Evolutionary conservation across 2,888 invertebrate genomes (phyloP), one percentile per base, ranked within the genome.

Genomic region (Meta bourneti): DNA sequence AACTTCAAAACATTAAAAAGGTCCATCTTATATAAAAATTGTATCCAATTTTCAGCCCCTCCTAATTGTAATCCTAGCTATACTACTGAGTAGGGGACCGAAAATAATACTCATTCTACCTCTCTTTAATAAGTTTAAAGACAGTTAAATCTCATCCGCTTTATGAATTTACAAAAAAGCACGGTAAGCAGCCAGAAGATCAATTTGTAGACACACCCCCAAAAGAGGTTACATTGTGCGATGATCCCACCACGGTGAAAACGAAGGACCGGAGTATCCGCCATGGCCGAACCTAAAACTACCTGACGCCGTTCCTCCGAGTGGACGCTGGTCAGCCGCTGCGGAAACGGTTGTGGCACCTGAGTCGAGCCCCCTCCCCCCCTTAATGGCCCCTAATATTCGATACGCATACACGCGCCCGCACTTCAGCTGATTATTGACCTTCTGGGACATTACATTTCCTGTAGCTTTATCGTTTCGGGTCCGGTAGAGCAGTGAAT

Each of bases 291-390:
- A 49, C n/a, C 34, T 80, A 54, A 16, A 80, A 71, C 79, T 80
- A 87, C 87, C 87, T 87, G 79, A 86, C 61, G 52, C 61, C n/a
- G 61, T 20, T 49, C 51, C 48, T 61, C n/a, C 54, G 90, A 78
- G 79, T 71, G 78, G 75, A 74, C 49, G 85, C 52, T 81, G 90
- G 90, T 90, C 90, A 90, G 90, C 90, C 90, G 51, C 90, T 81
- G 85, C 74, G 74, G 90, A 79, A 79, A 90, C 79, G 74, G 71
- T 80, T 52, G 79, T 72, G 80, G 81, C 88, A 87, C 71, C 87
- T 86, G 78, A 49, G 86, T 20, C 52, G 49, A 48, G 7, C 69
- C 34, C 81, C 69, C 9, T 13, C 83, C 54, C 69, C 85, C 16
- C 52, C 72, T 80, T 90, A 85, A 85, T 86, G 85, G 80, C 74